Evolutionary conservation across 2,888 invertebrate genomes (phyloP).

Genomic region (Rotaria magnacalcarata): DNA sequence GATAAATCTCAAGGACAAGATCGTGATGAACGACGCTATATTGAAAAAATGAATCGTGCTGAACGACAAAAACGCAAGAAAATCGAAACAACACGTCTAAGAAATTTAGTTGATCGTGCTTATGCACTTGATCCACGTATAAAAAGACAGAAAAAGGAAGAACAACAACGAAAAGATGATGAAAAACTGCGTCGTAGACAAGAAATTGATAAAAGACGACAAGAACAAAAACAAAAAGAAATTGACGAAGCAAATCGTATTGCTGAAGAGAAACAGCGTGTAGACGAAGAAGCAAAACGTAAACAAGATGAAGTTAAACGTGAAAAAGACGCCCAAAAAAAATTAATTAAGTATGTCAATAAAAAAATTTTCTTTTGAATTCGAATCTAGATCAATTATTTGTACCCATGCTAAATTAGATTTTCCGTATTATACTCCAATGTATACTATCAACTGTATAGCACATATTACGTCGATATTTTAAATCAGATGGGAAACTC

Average conservation of each 20-base stretch:
- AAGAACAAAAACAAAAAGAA: constrained; percentile 69
- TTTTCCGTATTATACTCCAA: too few relatives aligned
- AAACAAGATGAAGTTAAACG: constrained; percentile 43
- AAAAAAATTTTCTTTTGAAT: too few relatives aligned
- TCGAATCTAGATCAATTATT: too few relatives aligned
- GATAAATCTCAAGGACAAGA: constrained; percentile 51
- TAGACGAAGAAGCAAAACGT: neutral
- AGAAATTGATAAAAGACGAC: constrained; percentile 64
- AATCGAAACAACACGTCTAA: constrained; percentile 87
- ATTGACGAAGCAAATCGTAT: constrained; percentile 54
- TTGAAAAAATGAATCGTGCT: constrained; percentile 93
- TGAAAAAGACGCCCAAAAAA: constrained; percentile 44
- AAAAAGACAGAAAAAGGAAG: constrained; percentile 82
- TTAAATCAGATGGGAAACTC: too few relatives aligned
- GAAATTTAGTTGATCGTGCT: constrained; percentile 80
- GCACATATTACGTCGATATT: too few relatives aligned
- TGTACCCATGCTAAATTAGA: too few relatives aligned
- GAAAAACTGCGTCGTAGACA: constrained; percentile 66
- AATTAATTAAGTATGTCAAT: neutral
- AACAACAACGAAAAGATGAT: constrained; percentile 81
- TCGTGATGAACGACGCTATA: constrained; percentile 90
- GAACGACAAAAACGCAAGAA: constrained; percentile 87
- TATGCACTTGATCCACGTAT: constrained; percentile 90
- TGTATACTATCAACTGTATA: too few relatives aligned
- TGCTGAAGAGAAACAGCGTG: constrained; percentile 16